Conservation (phyloP, 2,113 vertebrate species). For the Odocoileus virginianus region DNA sequence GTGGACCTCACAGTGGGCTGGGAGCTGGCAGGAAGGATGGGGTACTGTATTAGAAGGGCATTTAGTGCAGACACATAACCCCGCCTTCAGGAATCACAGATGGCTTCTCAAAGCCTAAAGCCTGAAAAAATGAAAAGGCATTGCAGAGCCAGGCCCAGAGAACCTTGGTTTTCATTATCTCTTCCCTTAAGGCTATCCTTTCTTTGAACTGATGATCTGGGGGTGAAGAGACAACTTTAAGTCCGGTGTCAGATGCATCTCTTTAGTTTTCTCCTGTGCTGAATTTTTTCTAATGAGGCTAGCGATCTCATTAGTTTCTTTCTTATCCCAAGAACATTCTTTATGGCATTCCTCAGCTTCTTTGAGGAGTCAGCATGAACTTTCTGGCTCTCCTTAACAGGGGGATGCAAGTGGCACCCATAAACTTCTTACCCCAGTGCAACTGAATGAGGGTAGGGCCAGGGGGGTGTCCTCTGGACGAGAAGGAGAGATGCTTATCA, state of each 20-base stretch:
- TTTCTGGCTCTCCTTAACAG: background rate
- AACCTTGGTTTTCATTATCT: background rate
- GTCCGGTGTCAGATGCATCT: background rate
- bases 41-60: fast-evolving
- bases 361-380: background rate
- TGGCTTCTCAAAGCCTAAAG: background rate
- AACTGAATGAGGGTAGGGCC: background rate
- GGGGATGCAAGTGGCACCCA: background rate
- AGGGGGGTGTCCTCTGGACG: background rate
- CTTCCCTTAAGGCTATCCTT: background rate
- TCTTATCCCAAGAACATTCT: background rate
- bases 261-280: background rate
- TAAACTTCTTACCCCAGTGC: background rate
- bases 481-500: background rate
- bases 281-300: background rate
- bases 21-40: background rate
- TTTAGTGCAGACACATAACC: background rate
- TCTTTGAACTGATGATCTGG: background rate
- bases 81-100: background rate
- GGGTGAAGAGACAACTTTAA: background rate
- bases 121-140: background rate
- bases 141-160: background rate
- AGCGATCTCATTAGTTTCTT: background rate
- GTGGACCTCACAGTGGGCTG: fast-evolving
- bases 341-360: background rate